Conservation (phyloP, 2,888 invertebrate species). For the Timandra comae region DNA sequence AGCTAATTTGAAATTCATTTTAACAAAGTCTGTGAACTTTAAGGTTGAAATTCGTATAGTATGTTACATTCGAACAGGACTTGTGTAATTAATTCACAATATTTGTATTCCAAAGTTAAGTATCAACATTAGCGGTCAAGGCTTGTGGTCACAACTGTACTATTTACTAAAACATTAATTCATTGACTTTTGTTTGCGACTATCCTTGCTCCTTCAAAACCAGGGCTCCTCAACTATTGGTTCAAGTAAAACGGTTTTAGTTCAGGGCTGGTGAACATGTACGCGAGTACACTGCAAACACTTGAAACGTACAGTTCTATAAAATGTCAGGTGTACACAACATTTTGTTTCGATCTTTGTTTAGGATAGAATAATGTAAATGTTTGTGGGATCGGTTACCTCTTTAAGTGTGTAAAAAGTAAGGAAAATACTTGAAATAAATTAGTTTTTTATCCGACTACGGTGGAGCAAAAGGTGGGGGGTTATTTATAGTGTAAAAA, state of each 20-base stretch:
- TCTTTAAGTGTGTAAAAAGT: too few relatives aligned
- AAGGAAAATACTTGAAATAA: too few relatives aligned
- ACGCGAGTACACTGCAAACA: conserved; percentile 46
- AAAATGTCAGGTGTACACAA: conserved; percentile 31
- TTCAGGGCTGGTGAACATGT: conserved; percentile 41
- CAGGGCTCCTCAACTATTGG: conserved; percentile 35
- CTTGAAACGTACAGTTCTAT: conserved; percentile 23
- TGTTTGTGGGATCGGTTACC: too few relatives aligned
- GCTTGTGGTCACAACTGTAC: neutral
- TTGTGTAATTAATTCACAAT: too few relatives aligned
- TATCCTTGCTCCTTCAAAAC: conserved; percentile 1
- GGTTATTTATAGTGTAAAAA: neutral
- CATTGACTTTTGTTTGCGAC: neutral
- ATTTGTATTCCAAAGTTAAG: too few relatives aligned
- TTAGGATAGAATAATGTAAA: conserved; percentile 26
- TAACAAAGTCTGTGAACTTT: too few relatives aligned
- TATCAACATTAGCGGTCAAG: too few relatives aligned
- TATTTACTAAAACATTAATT: neutral
- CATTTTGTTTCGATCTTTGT: conserved; percentile 31
- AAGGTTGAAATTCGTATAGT: too few relatives aligned
- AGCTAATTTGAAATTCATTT: too few relatives aligned
- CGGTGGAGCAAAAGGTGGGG: too few relatives aligned
- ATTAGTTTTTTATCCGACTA: too few relatives aligned
- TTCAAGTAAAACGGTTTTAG: conserved; percentile 43
- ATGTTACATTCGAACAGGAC: neutral